Conservation (phyloP, 2,113 vertebrate species). For the Bubalus kerabau region DNA sequence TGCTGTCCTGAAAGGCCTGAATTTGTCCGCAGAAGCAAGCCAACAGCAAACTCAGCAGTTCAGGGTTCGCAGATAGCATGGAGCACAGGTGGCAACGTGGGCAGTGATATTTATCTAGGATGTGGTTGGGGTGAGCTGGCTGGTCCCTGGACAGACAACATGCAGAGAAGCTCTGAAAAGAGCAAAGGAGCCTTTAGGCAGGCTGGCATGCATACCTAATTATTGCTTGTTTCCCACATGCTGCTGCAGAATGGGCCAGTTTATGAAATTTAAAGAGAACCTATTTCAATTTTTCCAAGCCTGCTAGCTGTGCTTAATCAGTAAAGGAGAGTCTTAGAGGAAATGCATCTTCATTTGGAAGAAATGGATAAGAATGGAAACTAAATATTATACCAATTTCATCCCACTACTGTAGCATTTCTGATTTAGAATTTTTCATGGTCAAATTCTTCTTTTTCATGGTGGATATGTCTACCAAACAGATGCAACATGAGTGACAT, state of each 20-base stretch:
- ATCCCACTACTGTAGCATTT: neutral
- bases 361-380: neutral
- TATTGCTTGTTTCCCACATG: neutral
- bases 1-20: neutral
- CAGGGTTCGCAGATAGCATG: neutral
- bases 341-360: neutral
- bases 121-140: too few relatives aligned
- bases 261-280: neutral
- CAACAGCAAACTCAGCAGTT: neutral
- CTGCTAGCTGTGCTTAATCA: neutral
- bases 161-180: neutral
- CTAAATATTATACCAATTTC: neutral
- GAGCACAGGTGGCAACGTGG: rapidly evolving
- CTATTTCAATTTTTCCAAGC: neutral
- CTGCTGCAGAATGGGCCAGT: neutral
- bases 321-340: neutral
- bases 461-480: neutral
- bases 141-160: neutral
- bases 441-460: neutral
- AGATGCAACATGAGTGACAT: neutral
- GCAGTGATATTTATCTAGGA: neutral
- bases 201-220: neutral
- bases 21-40: neutral
- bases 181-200: too few relatives aligned
- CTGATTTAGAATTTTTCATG: neutral